phyloP scores from a whole-genome alignment of 2,797 vertebrate genomes.

The Ctenopoma multispine region DNA sequence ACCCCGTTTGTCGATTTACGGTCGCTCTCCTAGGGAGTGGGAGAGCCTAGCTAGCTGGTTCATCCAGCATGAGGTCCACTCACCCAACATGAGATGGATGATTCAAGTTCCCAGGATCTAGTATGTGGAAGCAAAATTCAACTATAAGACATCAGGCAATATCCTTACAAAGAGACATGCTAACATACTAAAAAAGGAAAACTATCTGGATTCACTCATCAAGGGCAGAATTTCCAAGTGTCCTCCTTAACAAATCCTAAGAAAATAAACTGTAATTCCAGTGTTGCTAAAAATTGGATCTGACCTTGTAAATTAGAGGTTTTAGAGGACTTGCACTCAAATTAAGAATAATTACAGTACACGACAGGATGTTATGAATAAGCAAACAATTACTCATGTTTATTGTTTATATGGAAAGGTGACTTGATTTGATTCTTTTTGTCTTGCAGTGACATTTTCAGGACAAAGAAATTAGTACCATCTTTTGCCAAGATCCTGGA shows the following conservation, averaged over 20 bases:
- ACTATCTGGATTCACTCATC: not conserved
- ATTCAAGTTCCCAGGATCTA: conserved; percentile 98
- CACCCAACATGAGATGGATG: conserved; percentile 96
- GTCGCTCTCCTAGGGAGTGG: conserved; percentile 92
- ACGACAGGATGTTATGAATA: conserved; percentile 10
- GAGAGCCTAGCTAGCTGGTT: conserved; percentile 91
- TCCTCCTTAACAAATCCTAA: not conserved
- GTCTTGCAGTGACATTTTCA: conserved; percentile 94
- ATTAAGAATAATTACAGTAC: not conserved
- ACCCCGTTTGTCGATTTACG: conserved; percentile 95
- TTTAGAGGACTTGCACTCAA: not conserved
- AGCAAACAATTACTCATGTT: not conserved
- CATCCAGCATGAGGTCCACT: conserved; percentile 94
- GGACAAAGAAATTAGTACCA: conserved; percentile 89
- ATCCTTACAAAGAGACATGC: not conserved
- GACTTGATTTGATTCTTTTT: conserved; percentile 41
- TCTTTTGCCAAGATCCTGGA: conserved; percentile 95
- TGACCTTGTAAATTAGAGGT: not conserved
- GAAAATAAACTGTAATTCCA: not conserved
- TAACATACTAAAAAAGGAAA: not conserved
- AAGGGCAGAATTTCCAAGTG: not conserved
- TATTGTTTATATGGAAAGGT: not conserved
- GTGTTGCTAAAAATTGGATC: not conserved
- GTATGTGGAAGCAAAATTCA: conserved; percentile 70
- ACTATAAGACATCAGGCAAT: not conserved